These are phyloP conservation scores for Brachionus sp. DNA, from an alignment of 1,140 invertebrate species.

Conservation along the genomic window DNA sequence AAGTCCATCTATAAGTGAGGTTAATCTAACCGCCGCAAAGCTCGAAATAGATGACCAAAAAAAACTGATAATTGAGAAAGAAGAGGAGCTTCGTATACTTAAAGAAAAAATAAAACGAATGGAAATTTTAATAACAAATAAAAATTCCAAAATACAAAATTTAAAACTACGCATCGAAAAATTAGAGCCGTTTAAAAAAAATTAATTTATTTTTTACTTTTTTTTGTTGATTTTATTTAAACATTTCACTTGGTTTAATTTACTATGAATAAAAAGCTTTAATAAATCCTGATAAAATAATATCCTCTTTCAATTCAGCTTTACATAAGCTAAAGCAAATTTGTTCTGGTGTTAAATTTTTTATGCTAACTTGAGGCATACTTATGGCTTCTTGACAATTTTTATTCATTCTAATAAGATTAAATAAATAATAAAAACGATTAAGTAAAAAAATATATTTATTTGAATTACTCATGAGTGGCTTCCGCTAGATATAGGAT, in stretches of 20 bases:
- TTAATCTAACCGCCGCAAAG: conserved; percentile 30
- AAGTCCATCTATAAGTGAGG: conserved; percentile 15
- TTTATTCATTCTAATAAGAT: background rate
- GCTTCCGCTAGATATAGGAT: background rate
- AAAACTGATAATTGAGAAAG: background rate
- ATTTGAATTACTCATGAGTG: background rate
- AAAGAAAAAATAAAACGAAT: conserved; percentile 38
- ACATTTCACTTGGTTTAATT: background rate
- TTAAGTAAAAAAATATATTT: background rate
- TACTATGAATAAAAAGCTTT: conserved; percentile 32
- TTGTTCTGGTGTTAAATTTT: background rate
- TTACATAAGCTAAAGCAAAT: background rate
- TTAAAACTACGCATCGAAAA: conserved; percentile 12
- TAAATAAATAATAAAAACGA: background rate
- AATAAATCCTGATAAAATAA: conserved; percentile 8
- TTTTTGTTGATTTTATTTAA: conserved; percentile 14
- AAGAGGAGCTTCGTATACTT: background rate
- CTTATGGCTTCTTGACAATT: background rate
- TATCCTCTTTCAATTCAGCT: conserved; percentile 3
- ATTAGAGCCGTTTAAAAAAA: conserved; percentile 15
- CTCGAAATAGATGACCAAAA: conserved; percentile 31
- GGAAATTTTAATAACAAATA: conserved; percentile 14
- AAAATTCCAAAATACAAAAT: conserved; percentile 34
- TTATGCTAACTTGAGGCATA: background rate
- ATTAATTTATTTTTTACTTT: background rate